Evolutionary conservation across 2,888 invertebrate species (phyloP), one percentile per base, ranked within the genome.

Genomic region (Cryptocephalus moraei): DNA sequence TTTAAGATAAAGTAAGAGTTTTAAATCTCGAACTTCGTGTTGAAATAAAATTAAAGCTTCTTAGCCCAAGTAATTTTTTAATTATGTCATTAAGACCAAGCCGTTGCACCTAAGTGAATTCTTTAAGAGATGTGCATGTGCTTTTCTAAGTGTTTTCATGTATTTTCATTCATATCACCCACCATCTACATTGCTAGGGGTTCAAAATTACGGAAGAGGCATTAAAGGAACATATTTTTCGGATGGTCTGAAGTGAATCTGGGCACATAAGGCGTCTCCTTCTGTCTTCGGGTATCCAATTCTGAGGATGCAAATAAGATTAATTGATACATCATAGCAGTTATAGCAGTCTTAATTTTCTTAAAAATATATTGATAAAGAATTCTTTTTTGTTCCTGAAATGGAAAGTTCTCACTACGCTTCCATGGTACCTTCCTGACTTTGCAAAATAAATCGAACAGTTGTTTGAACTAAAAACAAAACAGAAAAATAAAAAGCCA

Each of bases 201-300:
- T 53, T 43, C 22, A 22, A 22, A 22, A 36, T 43, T 53, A 53
- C 34, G 47, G 71, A 57, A 52, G 61, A 44, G 56, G 70, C 68
- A 60, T 70, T 62, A 58, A 57, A 48, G 80, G 78, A 47, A 78
- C 73, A 59, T 80, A 80, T 63, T 80, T 80, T 51, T 79, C 79
- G 34, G 80, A 79, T 1, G 81, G 81, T 53, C 77, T 73, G 61
- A 78, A 81, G 55, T 77, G 76, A 74, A 77, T 80, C 56, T 78
- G 76, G 4, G 78, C 73, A 58, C 81, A 81, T 42, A 81, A 64
- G 47, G 70, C 72, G 58, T 77, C 75, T 41, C 76, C 74, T 55
- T 75, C 77, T 32, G 75, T 75, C 61, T 78, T 71, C 49, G 75
- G 74, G 56, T 79, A 80, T 41, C 81, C 81, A 61, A 75, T 79